Base-by-base conservation (phyloP, 2,888 invertebrate species). In the Acronicta leporina region DNA sequence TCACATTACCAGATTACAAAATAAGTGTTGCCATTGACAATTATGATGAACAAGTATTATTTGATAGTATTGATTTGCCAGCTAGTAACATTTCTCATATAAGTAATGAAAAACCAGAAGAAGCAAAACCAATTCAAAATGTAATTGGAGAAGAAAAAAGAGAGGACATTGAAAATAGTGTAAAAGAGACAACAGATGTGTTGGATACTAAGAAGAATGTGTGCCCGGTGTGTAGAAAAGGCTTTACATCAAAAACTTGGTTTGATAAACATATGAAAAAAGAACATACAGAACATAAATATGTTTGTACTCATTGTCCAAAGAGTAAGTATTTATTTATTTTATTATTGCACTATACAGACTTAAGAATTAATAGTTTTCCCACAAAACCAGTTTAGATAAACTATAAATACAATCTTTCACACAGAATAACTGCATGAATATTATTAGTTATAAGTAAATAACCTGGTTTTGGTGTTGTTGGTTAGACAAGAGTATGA, bases 241-340 rank as follows among this genome's bases (percentile, higher is more conserved):
- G 69, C 10, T 94, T 93, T 63, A 81, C 73, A 4, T 89, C 91
- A 0, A 89, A 90, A 53, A 81, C 86, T 8, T 93, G 94, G 93
- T 91, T 88, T 57, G 75, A 75, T 25, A 92, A 90, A 57, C 93
- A 94, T 51, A 84, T 92, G 80, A 81, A 84, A 40, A 92, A 88
- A 38, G 90, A 88, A 55, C 92, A 92, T 63, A 81, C 81, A 0
- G 85, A 84, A 0, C 82, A 80, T 42, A 87, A 87, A 55, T 88
- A 84, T 75, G 68, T 62, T 8, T 94, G 94, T 72, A 20, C 77
- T 35, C 79, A 87, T 33, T 93, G 93, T 67, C 69, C 85, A 49
- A 91, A 91, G 78, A 84, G 94, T 93, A 77, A 85, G 89, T 85
- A 42, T 33, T 0, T 20, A 20, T 2, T 20, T 20, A 20, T 20